Evolutionary conservation across 2,888 invertebrate species (phyloP), one percentile per base, ranked within the genome.

Genomic region (Chymomyza amoena): DNA sequence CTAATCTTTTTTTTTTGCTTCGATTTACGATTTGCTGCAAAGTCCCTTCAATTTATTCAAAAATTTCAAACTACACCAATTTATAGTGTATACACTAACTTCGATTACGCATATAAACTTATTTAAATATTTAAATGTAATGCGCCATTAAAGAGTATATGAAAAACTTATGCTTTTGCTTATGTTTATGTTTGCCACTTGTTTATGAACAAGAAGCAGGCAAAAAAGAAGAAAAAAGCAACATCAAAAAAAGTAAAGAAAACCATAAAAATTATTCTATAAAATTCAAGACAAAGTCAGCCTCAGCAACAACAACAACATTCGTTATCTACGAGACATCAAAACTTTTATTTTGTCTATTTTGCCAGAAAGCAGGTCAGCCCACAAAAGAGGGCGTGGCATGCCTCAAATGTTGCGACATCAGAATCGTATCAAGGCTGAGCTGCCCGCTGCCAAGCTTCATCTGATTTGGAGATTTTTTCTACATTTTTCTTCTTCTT

Each of bases 131-230:
- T 0, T 9, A 7, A 7, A 32, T 9, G 25, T 32, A 7, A 32
- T 32, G 32, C 32, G 32, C 32, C 7, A 7, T 32, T 45, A 45
- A 45, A 2, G 39, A 45, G 39, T 45, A 45, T 13, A 13, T 45
- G 10, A 45, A 45, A 13, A 13, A 0, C 39, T 54, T 74, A 73
- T 69, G 80, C 73, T 9, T 28, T 7, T 32, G 32, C 32, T 32
- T 80, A 73, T 75, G 72, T 72, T 80, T 77, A 79, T 76, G 81
- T 62, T 79, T 73, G 71, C 65, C 79, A 72, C 77, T 79, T 75
- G 79, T 68, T 68, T 70, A 61, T 70, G 56, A 51, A 64, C 64
- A 61, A 68, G 54, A 64, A 67, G 69, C 71, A 56, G 69, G 57
- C 45, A 65, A 51, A 36, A 36, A 54, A 18, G 50, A 50, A 15